Conservation (phyloP, 2,888 invertebrate species). For the Chorisops tibialis region DNA sequence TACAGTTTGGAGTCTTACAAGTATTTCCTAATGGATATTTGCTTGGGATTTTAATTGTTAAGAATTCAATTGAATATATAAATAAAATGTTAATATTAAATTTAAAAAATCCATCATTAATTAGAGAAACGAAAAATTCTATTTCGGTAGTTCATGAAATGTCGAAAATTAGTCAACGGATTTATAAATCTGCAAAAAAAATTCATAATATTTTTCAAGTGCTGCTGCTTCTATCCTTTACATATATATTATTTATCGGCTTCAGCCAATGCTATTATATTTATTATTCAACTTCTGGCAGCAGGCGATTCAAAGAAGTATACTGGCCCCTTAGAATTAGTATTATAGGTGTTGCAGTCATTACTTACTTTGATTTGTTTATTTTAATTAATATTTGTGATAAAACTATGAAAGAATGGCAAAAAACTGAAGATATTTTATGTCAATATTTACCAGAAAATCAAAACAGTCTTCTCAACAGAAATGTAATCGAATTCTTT, state of each 20-base stretch:
- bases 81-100: neutral
- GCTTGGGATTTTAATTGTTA: neutral
- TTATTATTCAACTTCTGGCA: neutral
- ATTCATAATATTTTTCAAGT: constrained; percentile 4
- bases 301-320: neutral
- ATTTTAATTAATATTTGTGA: neutral
- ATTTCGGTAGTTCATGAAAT: neutral
- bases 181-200: neutral
- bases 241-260: neutral
- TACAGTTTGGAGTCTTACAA: neutral
- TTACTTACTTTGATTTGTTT: neutral
- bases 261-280: constrained; percentile 3
- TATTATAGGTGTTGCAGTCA: neutral
- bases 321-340: neutral
- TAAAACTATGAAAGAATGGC: neutral
- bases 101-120: neutral
- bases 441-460: neutral
- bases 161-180: neutral
- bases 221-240: neutral
- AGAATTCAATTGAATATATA: neutral
- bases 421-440: neutral
- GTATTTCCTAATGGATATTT: neutral
- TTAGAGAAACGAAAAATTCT: neutral
- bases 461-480: neutral
- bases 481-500: neutral